Evolutionary conservation across 2,797 vertebrate species (phyloP), one percentile per base, ranked within the genome.

Genomic region (Argyrosomus regius): DNA sequence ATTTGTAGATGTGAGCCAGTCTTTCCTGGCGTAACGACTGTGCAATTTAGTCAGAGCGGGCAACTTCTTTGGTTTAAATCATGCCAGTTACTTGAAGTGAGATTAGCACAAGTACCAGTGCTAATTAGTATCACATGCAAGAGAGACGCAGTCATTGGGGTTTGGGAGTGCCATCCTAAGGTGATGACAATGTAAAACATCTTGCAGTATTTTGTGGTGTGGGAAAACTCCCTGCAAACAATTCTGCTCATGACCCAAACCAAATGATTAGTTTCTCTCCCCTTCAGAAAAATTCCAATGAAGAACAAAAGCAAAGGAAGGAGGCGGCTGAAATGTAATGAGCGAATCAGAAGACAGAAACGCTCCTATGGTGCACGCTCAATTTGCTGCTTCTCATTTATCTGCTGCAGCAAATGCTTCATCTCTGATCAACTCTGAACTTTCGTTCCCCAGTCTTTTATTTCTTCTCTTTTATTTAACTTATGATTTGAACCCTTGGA

Each of bases 191-290:
- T 87, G 77, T 65, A 50, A 80, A 91, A 95, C 93, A 95, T 94
- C 93, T 95, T 95, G 93, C 81, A 94, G 89, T 86, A 63, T 90
- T 94, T 94, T 94, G 93, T 75, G 92, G 93, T 90, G 81, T 87
- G 87, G 91, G 86, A 88, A 94, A 93, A 89, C 82, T 88, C 67
- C 75, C 78, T 83, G 83, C 83, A 89, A 93, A 91, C 87, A 91
- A 87, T 91, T 92, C 79, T 74, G 63, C 58, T 74, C 60, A 56
- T 72, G 82, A 82, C 56, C 81, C 66, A 81, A 83, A 87, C 69
- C 41, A 3, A 87, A 66, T 64, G 78, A 87, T 83, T 75, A 68
- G 28, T 77, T 72, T 84, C 61, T 70, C 65, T 70, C 48, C 46
- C 39, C 52, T 65, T 71, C 17, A 80, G 80, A 87, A 83, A 81